A percentile compares a stretch with the other conserved stretches of the same genome.
Evolutionary conservation across 2,113 vertebrate species (phyloP).

Genomic region (Brachypodius melanocephalos): DNA sequence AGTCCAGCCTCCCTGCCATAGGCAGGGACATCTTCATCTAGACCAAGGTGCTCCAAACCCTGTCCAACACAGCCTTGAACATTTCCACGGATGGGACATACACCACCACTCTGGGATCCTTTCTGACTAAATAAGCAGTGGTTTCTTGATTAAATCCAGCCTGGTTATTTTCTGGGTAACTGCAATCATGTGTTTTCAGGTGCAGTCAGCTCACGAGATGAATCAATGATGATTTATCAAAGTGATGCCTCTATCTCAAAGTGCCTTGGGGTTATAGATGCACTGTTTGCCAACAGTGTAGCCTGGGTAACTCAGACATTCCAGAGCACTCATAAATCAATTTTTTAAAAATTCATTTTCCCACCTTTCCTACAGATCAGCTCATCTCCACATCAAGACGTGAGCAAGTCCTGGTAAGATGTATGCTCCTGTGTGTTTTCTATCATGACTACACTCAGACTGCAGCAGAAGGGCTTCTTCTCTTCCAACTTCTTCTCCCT

Average conservation of each 20-base stretch:
- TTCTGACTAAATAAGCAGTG: neutral
- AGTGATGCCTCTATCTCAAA: neutral
- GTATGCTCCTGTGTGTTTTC: neutral
- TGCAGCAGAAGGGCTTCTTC: neutral
- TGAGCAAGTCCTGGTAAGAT: neutral
- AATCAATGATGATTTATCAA: neutral
- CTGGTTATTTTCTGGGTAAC: neutral
- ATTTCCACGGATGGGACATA: neutral
- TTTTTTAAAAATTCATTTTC: rapidly evolving
- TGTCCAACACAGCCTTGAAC: neutral
- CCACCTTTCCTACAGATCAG: neutral
- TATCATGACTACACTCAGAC: neutral
- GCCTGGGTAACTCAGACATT: neutral
- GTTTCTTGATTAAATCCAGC: neutral
- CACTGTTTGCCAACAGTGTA: too few relatives aligned
- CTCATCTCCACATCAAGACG: neutral
- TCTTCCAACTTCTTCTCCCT: neutral
- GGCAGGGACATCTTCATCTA: neutral
- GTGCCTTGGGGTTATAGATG: neutral
- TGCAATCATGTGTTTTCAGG: neutral
- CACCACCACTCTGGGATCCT: neutral
- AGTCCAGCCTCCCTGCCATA: too few relatives aligned
- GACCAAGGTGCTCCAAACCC: too few relatives aligned
- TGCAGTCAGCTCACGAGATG: neutral
- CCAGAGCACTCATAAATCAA: neutral